phyloP scores from a whole-genome alignment of 2,888 invertebrate genomes.

The Tiliacea aurago region DNA sequence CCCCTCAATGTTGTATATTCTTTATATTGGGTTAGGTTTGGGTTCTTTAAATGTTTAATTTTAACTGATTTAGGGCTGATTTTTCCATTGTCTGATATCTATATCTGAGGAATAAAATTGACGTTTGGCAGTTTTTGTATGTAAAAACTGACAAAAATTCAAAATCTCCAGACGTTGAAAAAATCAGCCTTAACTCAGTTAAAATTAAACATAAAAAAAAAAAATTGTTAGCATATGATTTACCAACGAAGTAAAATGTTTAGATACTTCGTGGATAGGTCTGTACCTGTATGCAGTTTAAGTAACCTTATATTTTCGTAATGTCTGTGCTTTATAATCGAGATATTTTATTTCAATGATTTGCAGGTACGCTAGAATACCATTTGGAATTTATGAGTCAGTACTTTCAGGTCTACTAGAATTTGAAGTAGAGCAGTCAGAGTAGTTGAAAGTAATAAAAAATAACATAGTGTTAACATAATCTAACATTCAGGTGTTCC shows the following conservation, averaged over 20 bases:
- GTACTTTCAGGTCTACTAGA: constrained; percentile 75
- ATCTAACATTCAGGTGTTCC: not conserved
- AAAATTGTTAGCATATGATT: not conserved
- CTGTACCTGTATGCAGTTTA: not conserved
- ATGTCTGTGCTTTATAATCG: not conserved
- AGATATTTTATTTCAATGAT: constrained; percentile 41
- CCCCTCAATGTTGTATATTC: not conserved
- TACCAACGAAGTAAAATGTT: not conserved
- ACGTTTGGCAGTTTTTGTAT: not conserved
- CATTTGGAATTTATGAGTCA: constrained; percentile 81
- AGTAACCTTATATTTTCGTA: not conserved
- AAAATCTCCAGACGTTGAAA: not conserved
- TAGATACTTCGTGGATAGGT: not conserved
- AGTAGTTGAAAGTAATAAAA: constrained; percentile 85
- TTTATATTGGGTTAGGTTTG: not conserved
- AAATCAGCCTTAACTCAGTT: no score
- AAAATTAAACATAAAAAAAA: not conserved
- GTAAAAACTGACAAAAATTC: not conserved
- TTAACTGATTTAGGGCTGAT: not conserved
- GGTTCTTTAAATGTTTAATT: no score
- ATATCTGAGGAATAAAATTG: not conserved
- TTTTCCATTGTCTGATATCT: not conserved
- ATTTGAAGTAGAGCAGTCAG: constrained; percentile 69
- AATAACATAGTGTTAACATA: constrained; percentile 28
- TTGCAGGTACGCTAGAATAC: constrained; percentile 83